Evolutionary conservation across 2,888 invertebrate genomes (phyloP), one percentile per base, ranked within the genome.

Genomic region (Marronus borbonicus): DNA sequence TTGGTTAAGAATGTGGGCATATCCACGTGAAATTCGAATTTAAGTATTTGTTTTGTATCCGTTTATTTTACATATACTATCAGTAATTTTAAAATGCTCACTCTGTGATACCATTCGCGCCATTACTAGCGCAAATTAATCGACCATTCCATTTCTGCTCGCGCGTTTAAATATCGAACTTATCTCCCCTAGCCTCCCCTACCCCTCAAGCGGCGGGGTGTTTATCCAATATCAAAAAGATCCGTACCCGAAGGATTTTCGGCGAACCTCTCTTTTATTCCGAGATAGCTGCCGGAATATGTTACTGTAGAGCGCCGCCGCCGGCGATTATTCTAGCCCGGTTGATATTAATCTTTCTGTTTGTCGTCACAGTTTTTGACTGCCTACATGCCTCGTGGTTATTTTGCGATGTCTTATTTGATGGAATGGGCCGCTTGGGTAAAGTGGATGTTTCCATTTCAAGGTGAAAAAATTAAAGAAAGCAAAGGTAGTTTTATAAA

Each of bases 341-440:
- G 65, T 39, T 66, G 65, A 66, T 44, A 66, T 66, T 66, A 66
- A 66, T 66, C 65, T 66, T 66, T 66, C n/a, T 66, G 65, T 66
- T 66, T 66, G 65, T 66, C 65, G 65, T 44, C 65, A 44, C 65
- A 66, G 7, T 39, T 49, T 39, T 66, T 44, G 65, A 66, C 49
- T 66, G 65, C 39, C 39, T 66, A 66, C 39, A 66, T 20, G 65
- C 65, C 65, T 66, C 39, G 36, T 20, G 65, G 65, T 66, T n/a
- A 2, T 17, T 66, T 64, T 58, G 7, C 20, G 55, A 3, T 20
- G 17, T 36, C 65, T 17, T 66, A 39, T 66, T 66, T 66, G 20
- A 39, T 66, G 28, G 14, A 14, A 28, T 62, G 24, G 2, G 62
- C 44, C 44, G 12, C 12, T 8, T 44, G 12, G 0, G 1, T 36